A percentile compares a stretch with the other conserved stretches of the same genome.
phyloP scores from a whole-genome alignment of 2,113 vertebrate genomes.

The Smithornis capensis region DNA sequence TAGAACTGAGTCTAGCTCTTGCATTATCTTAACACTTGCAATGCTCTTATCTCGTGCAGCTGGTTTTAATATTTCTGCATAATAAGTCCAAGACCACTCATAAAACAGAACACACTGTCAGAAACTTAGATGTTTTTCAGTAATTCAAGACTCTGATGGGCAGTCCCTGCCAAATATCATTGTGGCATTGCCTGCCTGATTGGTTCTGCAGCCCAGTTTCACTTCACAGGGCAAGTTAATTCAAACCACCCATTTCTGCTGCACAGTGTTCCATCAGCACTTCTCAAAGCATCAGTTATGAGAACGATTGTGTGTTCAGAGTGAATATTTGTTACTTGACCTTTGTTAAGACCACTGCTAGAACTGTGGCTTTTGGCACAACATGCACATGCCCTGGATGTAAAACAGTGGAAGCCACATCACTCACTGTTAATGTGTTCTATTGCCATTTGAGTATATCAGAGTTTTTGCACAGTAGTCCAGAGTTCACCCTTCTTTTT shows the following conservation, averaged over 20 bases:
- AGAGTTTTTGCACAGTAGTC: not conserved
- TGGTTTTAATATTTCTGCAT: not conserved
- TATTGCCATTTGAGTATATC: not conserved
- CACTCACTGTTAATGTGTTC: not conserved
- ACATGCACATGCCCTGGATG: not conserved
- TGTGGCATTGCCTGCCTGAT: not conserved
- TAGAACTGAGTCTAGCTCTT: not conserved
- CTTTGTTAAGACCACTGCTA: not conserved
- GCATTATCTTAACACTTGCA: not conserved
- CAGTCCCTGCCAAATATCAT: not conserved
- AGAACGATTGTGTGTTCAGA: not conserved
- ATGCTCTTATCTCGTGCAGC: not conserved
- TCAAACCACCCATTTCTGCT: not conserved
- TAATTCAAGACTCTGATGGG: not conserved
- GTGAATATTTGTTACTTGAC: not conserved
- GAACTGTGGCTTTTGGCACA: not conserved
- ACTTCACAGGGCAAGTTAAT: not conserved
- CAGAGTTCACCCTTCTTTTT: not conserved
- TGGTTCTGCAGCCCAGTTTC: not conserved
- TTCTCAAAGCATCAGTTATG: not conserved
- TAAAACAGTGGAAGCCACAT: not conserved
- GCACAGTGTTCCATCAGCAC: not conserved
- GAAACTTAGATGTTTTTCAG: not conserved
- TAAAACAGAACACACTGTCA: not conserved
- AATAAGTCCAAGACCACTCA: rapidly evolving